phyloP scores from a whole-genome alignment of 2,888 invertebrate genomes.

The Eupeodes latifasciatus region DNA sequence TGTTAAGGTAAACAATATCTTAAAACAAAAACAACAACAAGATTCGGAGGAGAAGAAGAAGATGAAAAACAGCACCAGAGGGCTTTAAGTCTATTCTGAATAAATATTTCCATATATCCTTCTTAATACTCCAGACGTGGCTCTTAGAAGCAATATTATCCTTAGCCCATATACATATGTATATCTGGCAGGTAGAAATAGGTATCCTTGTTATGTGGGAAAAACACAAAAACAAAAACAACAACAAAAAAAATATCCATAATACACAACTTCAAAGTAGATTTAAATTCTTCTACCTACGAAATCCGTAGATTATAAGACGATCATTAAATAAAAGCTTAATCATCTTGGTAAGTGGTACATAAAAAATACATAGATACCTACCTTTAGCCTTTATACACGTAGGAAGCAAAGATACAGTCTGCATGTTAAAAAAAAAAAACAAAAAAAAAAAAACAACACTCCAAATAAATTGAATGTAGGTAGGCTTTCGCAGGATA shows the following conservation, averaged over 20 bases:
- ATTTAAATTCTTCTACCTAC: slow-evolving; percentile 25
- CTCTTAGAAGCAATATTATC: slow-evolving; percentile 10
- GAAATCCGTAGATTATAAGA: slow-evolving; percentile 34
- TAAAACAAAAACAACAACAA: slow-evolving; percentile 9
- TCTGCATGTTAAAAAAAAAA: not conserved
- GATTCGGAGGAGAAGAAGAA: not conserved
- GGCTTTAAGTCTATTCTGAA: slow-evolving; percentile 12
- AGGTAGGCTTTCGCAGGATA: slow-evolving; percentile 21
- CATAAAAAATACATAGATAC: too few relatives aligned
- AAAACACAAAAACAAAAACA: not conserved
- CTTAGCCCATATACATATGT: not conserved
- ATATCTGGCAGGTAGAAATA: not conserved
- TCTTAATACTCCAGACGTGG: slow-evolving; percentile 17
- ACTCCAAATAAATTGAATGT: slow-evolving; percentile 38
- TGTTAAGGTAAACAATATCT: not conserved
- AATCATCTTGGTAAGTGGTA: slow-evolving; percentile 39
- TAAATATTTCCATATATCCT: slow-evolving; percentile 25
- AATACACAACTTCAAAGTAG: slow-evolving; percentile 4
- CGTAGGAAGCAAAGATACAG: not conserved
- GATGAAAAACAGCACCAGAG: not conserved
- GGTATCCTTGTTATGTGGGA: not conserved
- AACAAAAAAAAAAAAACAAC: not conserved
- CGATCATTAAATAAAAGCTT: slow-evolving; percentile 45
- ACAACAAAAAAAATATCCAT: not conserved
- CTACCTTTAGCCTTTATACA: not conserved